Percentiles rank a stretch among this genome's conserved stretches.
phyloP scores from a whole-genome alignment of 2,888 invertebrate species.

The Chymomyza amoena region DNA sequence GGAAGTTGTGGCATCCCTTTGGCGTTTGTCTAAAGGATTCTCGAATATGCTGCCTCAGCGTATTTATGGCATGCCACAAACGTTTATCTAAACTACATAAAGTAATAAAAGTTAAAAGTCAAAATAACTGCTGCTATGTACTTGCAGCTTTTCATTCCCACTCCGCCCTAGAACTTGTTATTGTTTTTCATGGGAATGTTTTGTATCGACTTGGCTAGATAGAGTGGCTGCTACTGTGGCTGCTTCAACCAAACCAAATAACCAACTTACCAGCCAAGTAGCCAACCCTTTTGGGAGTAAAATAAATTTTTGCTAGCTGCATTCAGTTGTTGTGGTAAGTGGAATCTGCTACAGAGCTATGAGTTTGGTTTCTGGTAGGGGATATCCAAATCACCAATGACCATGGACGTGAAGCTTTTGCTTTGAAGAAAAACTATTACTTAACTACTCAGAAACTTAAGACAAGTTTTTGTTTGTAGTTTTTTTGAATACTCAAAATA shows the following conservation, averaged over 20 bases:
- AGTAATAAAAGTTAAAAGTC: conserved; percentile 73
- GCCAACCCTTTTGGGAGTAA: not conserved
- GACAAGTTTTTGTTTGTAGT: not conserved
- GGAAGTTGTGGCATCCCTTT: conserved; percentile 46
- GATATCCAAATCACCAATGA: not conserved
- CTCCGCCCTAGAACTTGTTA: conserved; percentile 22
- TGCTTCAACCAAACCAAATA: not conserved
- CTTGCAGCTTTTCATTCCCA: conserved; percentile 27
- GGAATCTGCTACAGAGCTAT: not conserved
- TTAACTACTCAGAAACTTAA: not conserved
- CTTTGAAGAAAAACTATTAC: not conserved
- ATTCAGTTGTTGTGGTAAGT: not conserved
- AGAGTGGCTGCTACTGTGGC: not conserved
- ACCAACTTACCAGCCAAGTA: not conserved
- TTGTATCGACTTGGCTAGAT: conserved; percentile 7
- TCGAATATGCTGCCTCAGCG: conserved; percentile 38
- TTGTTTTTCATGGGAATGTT: conserved; percentile 16
- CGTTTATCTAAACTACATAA: conserved; percentile 73
- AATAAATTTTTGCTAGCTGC: not conserved
- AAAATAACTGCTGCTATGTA: conserved; percentile 52
- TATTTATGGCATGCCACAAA: conserved; percentile 72
- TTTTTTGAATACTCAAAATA: not conserved
- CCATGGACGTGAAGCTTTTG: not conserved
- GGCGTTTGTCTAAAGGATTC: conserved; percentile 25
- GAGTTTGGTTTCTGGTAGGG: not conserved